Base-by-base conservation (phyloP, 2,113 vertebrate species). In the Beaufortia kweichowensis region DNA sequence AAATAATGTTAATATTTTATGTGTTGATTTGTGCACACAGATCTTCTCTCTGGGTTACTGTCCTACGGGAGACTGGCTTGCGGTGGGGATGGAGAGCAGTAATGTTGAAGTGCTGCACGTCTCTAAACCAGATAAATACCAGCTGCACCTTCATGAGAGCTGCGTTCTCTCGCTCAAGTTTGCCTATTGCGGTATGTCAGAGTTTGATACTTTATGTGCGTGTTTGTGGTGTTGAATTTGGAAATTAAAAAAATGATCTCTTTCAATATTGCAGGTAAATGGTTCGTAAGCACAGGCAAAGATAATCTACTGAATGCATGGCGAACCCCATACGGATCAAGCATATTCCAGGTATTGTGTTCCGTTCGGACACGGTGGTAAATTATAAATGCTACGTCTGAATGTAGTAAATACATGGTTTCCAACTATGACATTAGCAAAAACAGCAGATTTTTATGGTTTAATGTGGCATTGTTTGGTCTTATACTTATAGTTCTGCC, bases 151-250 rank as follows among this genome's bases (percentile, higher is more conserved):
- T 74, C 96, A 98, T 0, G 96, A 98, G 92, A 98, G 96, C 94
- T 98, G 96, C 0, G 96, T 98, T 83, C 96, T 98, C n/a, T 98
- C 96, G 26, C 95, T 98, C 82, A 98, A 98, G 84, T 98, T 98
- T 0, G 96, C 96, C 88, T 97, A 95, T 87, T 98, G 96, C 0
- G 96, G 96, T 96, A 89, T 81, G 92, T 31, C 28, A 28, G 8
- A 43, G 26, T 26, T 28, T 65, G 8, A 10, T 56, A 10, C 19
- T 57, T n/a, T 17, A 46, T 17, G 14, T n/a, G n/a, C n/a, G n/a
- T n/a, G n/a, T n/a, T n/a, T n/a, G n/a, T n/a, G 1, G 12, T 46
- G 14, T 46, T 46, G 8, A 10, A 39, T 39, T 10, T 19, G 43
- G 19, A 10, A 67, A 48, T 67, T 56, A n/a, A 55, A 55, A 55